Conservation (phyloP, 2,113 vertebrate species). For the Scalopus aquaticus region DNA sequence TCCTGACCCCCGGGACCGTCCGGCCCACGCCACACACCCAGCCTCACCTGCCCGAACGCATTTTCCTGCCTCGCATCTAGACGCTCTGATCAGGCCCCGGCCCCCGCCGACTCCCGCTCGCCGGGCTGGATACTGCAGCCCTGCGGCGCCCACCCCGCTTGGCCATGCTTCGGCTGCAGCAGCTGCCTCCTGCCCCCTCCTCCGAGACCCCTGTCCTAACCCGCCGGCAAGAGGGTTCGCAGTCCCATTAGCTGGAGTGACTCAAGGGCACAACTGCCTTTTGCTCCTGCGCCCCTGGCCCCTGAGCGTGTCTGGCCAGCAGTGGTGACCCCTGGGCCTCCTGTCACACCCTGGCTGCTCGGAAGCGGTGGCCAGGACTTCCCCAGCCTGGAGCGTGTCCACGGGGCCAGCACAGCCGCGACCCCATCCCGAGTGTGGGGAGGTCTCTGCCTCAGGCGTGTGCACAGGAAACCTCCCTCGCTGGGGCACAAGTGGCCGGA, state of each 20-base stretch:
- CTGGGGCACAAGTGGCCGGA: neutral
- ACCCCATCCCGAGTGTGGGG: too few relatives aligned
- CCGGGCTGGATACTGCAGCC: neutral
- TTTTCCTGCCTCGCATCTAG: neutral
- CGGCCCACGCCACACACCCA: neutral
- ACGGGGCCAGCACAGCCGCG: fast-evolving
- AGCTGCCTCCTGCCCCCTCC: neutral
- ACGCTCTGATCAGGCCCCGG: neutral
- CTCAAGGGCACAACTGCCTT: neutral
- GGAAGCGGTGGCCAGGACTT: neutral
- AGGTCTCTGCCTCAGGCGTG: neutral
- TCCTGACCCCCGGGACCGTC: neutral
- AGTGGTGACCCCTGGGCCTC: fast-evolving
- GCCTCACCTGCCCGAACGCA: neutral
- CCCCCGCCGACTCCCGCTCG: neutral
- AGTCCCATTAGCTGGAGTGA: neutral
- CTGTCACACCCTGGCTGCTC: neutral
- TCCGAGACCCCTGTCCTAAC: neutral
- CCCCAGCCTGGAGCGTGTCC: neutral
- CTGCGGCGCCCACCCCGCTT: neutral
- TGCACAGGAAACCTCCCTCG: too few relatives aligned
- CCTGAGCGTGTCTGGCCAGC: neutral
- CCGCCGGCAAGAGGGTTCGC: neutral
- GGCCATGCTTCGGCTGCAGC: fast-evolving
- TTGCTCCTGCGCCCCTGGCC: neutral